Percentiles rank a stretch among this genome's conserved stretches.
Conservation (phyloP, 2,888 invertebrate genomes). For the Eudasyphora cyanicolor region DNA sequence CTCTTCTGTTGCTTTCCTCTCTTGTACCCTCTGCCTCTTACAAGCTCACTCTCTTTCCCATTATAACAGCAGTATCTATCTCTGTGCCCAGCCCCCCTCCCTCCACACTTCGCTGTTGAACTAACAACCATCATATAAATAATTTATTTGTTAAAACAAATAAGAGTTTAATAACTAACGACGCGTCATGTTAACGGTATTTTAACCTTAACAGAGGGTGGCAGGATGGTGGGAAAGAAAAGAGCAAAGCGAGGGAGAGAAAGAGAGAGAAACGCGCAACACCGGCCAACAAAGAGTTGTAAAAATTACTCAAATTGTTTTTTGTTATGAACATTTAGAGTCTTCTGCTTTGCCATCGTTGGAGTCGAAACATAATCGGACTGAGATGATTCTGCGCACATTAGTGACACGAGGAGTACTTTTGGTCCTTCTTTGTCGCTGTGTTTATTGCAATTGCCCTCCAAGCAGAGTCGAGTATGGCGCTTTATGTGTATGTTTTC, state of each 20-base stretch:
- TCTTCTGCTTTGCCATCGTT: conserved; percentile 7
- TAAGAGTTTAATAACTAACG: conserved; percentile 68
- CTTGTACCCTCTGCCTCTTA: too few species aligned
- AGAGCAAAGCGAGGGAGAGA: conserved; percentile 21
- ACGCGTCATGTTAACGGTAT: conserved; percentile 69
- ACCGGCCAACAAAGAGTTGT: conserved; percentile 44
- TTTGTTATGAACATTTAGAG: conserved; percentile 4
- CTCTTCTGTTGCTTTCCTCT: conserved; percentile 2
- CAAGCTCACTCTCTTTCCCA: conserved; percentile 10
- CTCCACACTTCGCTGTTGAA: conserved; percentile 34
- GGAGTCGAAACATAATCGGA: background rate
- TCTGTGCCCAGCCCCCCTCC: background rate
- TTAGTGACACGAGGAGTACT: background rate
- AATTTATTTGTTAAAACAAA: conserved; percentile 69
- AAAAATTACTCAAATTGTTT: background rate
- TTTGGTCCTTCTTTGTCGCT: conserved; percentile 13
- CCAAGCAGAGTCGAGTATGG: background rate
- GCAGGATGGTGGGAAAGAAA: background rate
- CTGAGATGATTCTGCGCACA: background rate
- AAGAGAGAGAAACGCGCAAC: conserved; percentile 60
- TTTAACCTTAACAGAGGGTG: conserved; percentile 55
- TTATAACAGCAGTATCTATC: background rate
- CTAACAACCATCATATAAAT: conserved; percentile 67
- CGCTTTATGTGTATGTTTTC: background rate
- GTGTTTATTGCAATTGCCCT: background rate